These are phyloP conservation scores for Drosophila sechellia DNA, from an alignment of 1,140 invertebrate genomes.

Conservation along the genomic window DNA sequence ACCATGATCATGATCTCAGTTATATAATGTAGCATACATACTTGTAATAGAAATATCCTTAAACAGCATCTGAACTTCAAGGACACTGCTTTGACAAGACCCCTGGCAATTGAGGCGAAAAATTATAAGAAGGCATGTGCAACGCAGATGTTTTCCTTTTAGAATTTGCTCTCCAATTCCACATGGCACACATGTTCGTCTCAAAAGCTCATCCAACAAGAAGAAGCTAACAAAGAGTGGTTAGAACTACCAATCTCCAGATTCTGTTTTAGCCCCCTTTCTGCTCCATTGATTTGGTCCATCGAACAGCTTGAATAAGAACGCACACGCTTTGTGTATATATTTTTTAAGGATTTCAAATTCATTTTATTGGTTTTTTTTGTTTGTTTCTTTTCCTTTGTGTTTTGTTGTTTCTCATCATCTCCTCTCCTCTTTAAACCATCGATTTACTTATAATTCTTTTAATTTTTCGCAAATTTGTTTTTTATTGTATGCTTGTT, in stretches of 20 bases:
- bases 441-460: slow-evolving; percentile 68
- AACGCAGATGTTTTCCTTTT: slow-evolving; percentile 24
- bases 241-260: background rate
- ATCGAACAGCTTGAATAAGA: slow-evolving; percentile 26
- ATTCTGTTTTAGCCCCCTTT: background rate
- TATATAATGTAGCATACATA: slow-evolving; percentile 1
- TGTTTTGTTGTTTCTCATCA: slow-evolving; percentile 58
- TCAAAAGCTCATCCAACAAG: background rate
- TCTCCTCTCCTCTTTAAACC: slow-evolving; percentile 43
- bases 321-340: slow-evolving; percentile 50
- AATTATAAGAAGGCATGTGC: slow-evolving; percentile 24
- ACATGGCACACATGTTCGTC: background rate
- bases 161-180: slow-evolving; percentile 7
- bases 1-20: background rate
- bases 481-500: slow-evolving; percentile 70
- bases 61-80: slow-evolving; percentile 2
- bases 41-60: background rate
- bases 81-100: background rate
- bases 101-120: background rate
- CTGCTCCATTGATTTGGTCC: background rate
- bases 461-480: slow-evolving; percentile 68
- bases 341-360: slow-evolving; percentile 83
- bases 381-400: slow-evolving; percentile 58
- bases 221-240: slow-evolving; percentile 6
- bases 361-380: slow-evolving; percentile 81